Base-by-base conservation (phyloP, 2,888 invertebrate genomes). In the Oeneis ivallda region DNA sequence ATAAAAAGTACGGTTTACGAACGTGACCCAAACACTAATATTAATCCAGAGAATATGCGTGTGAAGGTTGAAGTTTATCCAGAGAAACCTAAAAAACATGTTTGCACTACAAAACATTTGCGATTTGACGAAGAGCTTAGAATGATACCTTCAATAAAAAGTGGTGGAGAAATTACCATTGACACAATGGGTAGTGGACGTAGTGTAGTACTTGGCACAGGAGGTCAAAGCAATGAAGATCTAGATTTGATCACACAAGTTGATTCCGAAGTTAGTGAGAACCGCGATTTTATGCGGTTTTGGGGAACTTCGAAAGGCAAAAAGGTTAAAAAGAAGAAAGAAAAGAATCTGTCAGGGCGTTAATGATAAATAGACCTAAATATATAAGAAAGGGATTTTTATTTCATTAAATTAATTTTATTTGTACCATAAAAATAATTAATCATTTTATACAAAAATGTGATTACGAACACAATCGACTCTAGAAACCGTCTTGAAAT, bases 111-210 rank as follows among this genome's bases (percentile, higher is more conserved):
- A 56, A 86, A 84, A 65, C 81, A 76, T 49, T 76, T 89, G 43
- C 79, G 87, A 67, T 90, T 90, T 73, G 79, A 85, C 19, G 83
- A 85, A 64, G 74, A 71, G n/a, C 67, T 79, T 8, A 76, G 73
- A 3, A 76, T 75, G 17, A 84, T 85, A 66, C 78, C 80, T 32
- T 63, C 73, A 50, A 17, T 53, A 15, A 61, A 67, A 15, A 56
- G 57, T 34, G 72, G 71, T 1, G 73, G 67, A 10, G 65, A 73
- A 13, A 71, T 70, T 15, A 69, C 63, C 15, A 68, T 69, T 2
- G 70, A 57, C 13, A 61, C 34, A 58, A 53, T 13, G 10, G 10
- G 6, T 1, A 58, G 57, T 2, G 57, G 47, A 17, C 53, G 37
- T 34, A 63, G 37, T 32, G 63, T 39, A 32, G n/a, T 47, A 13